Evolutionary conservation across 2,888 invertebrate genomes (phyloP), one percentile per base, ranked within the genome.

Genomic region (Lepidochrysops patricia): DNA sequence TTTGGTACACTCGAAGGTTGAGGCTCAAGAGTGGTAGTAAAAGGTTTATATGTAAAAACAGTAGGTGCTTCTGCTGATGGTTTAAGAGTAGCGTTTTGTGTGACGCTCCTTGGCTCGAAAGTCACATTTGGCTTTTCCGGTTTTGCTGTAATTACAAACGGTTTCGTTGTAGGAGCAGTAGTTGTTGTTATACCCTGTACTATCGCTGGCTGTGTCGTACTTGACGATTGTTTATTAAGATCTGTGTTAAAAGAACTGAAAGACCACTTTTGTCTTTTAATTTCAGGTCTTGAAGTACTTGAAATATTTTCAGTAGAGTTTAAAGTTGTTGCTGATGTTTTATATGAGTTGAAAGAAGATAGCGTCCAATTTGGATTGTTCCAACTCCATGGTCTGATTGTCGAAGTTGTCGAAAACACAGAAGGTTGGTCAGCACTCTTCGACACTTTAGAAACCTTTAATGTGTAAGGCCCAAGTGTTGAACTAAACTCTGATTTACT

Each of bases 1-100:
- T 62, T 61, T 63, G 73, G 7, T 43, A 4, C 19, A 19, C 9
- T 23, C 23, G 23, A 43, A 12, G 43, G 7, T 3, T 12, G 19
- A 43, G 43, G 19, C 12, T 43, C 23, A 3, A 23, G 19, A 9
- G 43, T 43, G 9, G 19, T 23, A 1, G 43, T 43, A 12, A 43
- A 43, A 1, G 43, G 12, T 43, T 43, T 43, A 3, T 9, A 43
- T 19, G 19, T 43, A 43, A 43, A 43, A 13, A 9, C 9, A 9
- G 19, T 23, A 1, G 19, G 4, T 19, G 19, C 2, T 43, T 1
- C 19, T 43, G 19, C 19, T 12, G 19, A 6, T 23, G 43, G 43
- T 12, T 23, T 23, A 3, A 12, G 43, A 9, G 12, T 43, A 23
- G 23, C 9, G 23, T 43, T 43, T 23, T 43, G 43, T 5, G 19